These are phyloP conservation scores for Danionella dracula DNA, from an alignment of 2,797 vertebrate species.

Conservation along the genomic window DNA sequence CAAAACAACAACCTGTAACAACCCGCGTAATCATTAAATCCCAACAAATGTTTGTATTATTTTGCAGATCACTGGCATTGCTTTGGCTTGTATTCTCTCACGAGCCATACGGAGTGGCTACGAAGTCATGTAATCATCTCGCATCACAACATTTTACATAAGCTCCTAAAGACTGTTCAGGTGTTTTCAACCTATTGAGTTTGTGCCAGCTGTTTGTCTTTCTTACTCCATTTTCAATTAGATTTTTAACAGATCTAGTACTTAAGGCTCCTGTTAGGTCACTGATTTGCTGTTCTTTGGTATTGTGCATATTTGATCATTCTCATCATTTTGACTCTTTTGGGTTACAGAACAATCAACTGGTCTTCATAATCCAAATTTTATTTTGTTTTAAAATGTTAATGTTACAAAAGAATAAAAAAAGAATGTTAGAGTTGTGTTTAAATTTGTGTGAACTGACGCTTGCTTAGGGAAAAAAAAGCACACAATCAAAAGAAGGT, in stretches of 20 bases:
- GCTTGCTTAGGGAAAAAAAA: background rate
- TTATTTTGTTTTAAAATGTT: background rate
- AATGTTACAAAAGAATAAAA: background rate
- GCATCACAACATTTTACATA: background rate
- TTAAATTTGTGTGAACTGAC: too few species aligned
- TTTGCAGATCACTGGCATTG: slow-evolving; percentile 76
- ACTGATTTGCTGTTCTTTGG: background rate
- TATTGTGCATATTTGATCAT: background rate
- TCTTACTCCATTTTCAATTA: background rate
- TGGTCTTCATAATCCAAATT: background rate
- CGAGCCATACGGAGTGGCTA: slow-evolving; percentile 86
- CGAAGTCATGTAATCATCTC: slow-evolving; percentile 81
- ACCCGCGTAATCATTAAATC: background rate
- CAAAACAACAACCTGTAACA: too few species aligned
- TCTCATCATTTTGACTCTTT: background rate
- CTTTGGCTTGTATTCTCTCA: slow-evolving; percentile 85
- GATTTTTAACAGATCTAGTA: background rate
- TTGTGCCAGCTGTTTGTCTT: background rate
- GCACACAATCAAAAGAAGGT: background rate
- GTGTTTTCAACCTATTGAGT: slow-evolving; percentile 1
- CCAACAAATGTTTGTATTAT: background rate
- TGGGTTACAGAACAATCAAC: background rate
- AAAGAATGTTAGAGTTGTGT: too few species aligned
- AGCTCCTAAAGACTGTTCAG: background rate
- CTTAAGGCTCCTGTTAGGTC: background rate